Conservation (phyloP, 2,888 invertebrate species). For the Eupithecia tripunctaria region DNA sequence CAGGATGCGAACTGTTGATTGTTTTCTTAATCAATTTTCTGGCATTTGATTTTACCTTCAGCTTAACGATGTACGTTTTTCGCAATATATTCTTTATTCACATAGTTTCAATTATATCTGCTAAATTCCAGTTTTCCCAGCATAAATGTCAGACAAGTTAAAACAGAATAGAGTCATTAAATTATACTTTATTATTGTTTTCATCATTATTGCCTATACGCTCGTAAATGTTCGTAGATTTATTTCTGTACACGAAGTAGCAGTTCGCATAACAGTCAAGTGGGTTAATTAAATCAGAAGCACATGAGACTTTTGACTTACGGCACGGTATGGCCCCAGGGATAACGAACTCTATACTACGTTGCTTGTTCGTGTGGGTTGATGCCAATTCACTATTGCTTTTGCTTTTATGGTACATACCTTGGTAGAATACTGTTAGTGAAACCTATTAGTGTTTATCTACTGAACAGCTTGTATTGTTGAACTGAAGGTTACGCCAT, state of each 20-base stretch:
- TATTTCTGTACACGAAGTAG: constrained; percentile 23
- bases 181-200: constrained; percentile 6
- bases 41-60: constrained; percentile 40
- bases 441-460: constrained; percentile 22
- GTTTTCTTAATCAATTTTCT: constrained; percentile 46
- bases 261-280: constrained; percentile 35
- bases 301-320: constrained; percentile 36
- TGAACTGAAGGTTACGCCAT: constrained; percentile 10
- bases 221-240: constrained; percentile 18
- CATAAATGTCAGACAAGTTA: neutral
- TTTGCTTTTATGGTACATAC: constrained; percentile 2
- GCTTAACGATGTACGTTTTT: constrained; percentile 27
- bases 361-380: constrained; percentile 25
- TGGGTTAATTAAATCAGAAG: constrained; percentile 38
- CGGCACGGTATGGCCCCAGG: constrained; percentile 14
- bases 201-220: constrained; percentile 19
- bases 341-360: constrained; percentile 33
- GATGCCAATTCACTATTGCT: constrained; percentile 21
- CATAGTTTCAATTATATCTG: neutral
- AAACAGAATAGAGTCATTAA: neutral
- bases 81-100: constrained; percentile 28
- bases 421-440: neutral
- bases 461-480: neutral
- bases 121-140: neutral
- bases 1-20: constrained; percentile 48